phyloP scores from a whole-genome alignment of 53 echinoderm and acorn worm genomes.

The Paelopatides confundens region DNA sequence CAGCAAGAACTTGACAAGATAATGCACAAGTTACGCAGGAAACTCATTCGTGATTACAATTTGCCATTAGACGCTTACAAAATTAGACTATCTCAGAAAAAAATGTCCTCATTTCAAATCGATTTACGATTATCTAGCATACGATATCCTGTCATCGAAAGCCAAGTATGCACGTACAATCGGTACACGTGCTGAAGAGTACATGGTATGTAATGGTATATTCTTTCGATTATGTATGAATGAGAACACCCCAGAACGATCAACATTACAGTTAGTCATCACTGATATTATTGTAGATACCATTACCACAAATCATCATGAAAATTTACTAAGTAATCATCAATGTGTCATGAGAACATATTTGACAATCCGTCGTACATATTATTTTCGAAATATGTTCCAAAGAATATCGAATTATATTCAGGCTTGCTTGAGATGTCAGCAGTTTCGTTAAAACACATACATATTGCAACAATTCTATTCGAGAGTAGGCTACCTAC shows the following conservation, averaged over 20 bases:
- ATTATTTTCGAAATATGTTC: no score
- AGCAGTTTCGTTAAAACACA: constrained; percentile 26
- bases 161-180: no score
- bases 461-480: constrained; percentile 33
- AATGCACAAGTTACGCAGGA: background rate
- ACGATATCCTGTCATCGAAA: no score
- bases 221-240: no score
- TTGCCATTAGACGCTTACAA: no score
- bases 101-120: no score
- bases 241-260: no score
- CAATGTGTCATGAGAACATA: constrained; percentile 36
- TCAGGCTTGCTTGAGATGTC: constrained; percentile 18
- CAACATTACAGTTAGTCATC: background rate
- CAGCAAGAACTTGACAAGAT: background rate
- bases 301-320: background rate
- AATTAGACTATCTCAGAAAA: no score
- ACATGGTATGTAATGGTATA: no score
- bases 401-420: background rate
- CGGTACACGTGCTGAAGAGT: no score
- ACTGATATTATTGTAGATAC: background rate
- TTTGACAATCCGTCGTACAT: background rate
- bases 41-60: constrained; percentile 10
- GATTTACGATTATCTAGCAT: no score
- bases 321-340: constrained; percentile 10
- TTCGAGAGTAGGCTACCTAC: background rate